Conservation (phyloP, 2,797 vertebrate species). For the Sebastes wilsoni region DNA sequence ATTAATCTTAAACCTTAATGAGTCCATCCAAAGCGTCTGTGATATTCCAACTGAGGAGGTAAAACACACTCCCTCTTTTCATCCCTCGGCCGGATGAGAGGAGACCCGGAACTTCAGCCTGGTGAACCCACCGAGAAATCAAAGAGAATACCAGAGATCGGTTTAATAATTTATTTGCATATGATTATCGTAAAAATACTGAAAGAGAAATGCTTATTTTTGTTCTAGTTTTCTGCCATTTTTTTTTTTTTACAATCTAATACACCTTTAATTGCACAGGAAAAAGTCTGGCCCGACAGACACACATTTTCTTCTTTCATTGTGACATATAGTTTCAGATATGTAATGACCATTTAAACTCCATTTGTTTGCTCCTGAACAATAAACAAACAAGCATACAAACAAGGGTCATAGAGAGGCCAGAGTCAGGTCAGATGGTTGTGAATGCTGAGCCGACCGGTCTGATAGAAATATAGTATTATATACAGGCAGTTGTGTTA, state of each 20-base stretch:
- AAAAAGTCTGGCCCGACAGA: conserved; percentile 70
- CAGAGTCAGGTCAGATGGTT: conserved; percentile 47
- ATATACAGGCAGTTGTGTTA: conserved; percentile 72
- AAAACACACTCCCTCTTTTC: conserved; percentile 65
- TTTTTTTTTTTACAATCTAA: conserved; percentile 73
- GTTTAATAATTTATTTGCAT: conserved; percentile 86
- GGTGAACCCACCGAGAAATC: conserved; percentile 72
- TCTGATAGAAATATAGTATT: conserved; percentile 69
- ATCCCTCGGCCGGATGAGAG: conserved; percentile 54
- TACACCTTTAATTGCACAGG: conserved; percentile 80
- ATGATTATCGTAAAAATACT: conserved; percentile 85
- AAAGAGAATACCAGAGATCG: conserved; percentile 79
- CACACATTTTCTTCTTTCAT: conserved; percentile 70
- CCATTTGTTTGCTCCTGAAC: conserved; percentile 66
- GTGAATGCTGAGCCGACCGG: conserved; percentile 56
- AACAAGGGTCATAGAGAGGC: conserved; percentile 68
- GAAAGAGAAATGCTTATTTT: conserved; percentile 82
- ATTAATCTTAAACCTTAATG: conserved; percentile 77
- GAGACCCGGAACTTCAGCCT: conserved; percentile 67
- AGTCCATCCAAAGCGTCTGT: conserved; percentile 66
- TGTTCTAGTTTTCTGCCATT: conserved; percentile 68
- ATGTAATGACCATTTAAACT: conserved; percentile 61
- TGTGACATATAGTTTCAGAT: conserved; percentile 67
- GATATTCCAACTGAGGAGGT: conserved; percentile 70
- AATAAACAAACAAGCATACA: conserved; percentile 73